Percentiles rank a stretch among this genome's conserved stretches.
Evolutionary conservation across 2,113 vertebrate genomes (phyloP).

Genomic region (Pomatorhinus ruficollis): DNA sequence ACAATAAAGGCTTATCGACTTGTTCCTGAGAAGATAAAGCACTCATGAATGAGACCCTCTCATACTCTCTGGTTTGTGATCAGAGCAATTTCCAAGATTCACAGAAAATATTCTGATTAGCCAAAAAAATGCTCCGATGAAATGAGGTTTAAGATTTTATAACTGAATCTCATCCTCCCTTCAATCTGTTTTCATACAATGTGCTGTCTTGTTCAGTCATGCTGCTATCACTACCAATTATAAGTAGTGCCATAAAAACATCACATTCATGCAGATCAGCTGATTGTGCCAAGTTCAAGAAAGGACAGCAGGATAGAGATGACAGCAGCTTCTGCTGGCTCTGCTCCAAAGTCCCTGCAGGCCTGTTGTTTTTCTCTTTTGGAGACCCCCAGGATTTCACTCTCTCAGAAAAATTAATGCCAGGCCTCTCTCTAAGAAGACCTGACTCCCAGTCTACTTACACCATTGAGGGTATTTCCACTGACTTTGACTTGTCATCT

Average conservation of each 20-base stretch:
- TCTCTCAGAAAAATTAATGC: not conserved
- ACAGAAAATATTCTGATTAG: conserved; percentile 63
- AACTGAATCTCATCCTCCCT: conserved; percentile 20
- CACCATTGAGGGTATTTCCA: not conserved
- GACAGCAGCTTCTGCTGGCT: conserved; percentile 53
- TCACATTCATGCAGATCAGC: conserved; percentile 61
- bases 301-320: conserved; percentile 60
- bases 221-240: conserved; percentile 42
- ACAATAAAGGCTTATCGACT: conserved; percentile 69
- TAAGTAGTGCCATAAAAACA: conserved; percentile 55
- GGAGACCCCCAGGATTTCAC: conserved; percentile 14
- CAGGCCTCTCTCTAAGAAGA: not conserved
- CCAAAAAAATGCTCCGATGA: conserved; percentile 4
- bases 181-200: conserved; percentile 49
- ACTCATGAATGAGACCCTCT: conserved; percentile 60
- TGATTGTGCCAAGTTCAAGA: conserved; percentile 66
- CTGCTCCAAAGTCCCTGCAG: conserved; percentile 24
- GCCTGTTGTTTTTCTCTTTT: conserved; percentile 32
- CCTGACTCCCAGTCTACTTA: not conserved
- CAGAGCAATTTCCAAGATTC: conserved; percentile 54
- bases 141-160: conserved; percentile 49
- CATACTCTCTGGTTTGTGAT: conserved; percentile 50
- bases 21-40: conserved; percentile 67
- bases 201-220: not conserved
- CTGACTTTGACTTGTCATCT: not conserved